Evolutionary conservation across 2,888 invertebrate genomes (phyloP), one percentile per base, ranked within the genome.

Genomic region (Apodemia duryi): DNA sequence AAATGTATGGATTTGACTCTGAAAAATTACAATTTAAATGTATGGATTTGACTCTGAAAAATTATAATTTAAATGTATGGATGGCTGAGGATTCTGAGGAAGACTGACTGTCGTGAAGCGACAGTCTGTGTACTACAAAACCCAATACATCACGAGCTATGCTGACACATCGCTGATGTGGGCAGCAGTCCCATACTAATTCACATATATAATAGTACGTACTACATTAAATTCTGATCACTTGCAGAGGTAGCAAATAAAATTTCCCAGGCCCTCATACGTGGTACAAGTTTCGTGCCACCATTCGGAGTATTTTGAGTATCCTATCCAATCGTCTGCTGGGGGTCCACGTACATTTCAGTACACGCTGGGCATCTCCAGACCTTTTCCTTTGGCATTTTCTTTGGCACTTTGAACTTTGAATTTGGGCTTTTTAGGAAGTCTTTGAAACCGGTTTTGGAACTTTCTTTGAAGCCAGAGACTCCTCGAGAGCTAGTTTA

Each of bases 401-500:
- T 52, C n/a, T 52, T 52, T 52, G 52, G 28, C 21, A 52, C 52
- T 21, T 52, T 52, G 52, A 52, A 21, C 6, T 21, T 21, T 21
- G 52, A 1, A 6, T 52, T 52, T 52, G 52, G 6, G 21, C n/a
- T 52, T 52, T 52, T 52, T 52, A 52, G 28, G 52, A 52, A 52
- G 52, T 52, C 52, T 28, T 52, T 52, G 21, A 52, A 52, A 52
- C 28, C 28, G 52, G 21, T 52, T 52, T 52, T 21, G 52, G 52
- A 52, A 52, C 52, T 52, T 52, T 52, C 52, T 52, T 52, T 21
- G 0, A 52, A 52, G 52, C 52, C 52, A 52, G 52, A 52, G 52
- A 52, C 52, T n/a, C n/a, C n/a, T 21, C 6, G 52, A 52, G 28
- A 52, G 52, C 52, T 28, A 52, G 52, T 52, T 52, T 52, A 52